Evolutionary conservation across 1,140 invertebrate species (phyloP), one percentile per base, ranked within the genome.

Genomic region (Capitella teleta): DNA sequence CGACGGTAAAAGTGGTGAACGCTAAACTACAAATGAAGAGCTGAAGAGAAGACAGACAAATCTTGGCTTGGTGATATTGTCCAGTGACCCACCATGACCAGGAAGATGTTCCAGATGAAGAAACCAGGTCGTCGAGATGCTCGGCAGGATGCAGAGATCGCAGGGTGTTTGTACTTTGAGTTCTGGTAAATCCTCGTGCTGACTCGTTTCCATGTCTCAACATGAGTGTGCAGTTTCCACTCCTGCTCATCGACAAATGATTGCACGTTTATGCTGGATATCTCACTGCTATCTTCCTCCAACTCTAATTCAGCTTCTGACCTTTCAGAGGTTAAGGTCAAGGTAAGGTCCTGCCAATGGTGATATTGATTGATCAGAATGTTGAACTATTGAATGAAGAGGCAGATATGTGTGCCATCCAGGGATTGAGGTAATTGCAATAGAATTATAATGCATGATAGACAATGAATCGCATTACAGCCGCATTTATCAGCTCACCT

Each of bases 161-260:
- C 62, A 49, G 68, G 52, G 38, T 53, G 52, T 18, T 53, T 53
- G 38, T 47, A 43, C 26, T 48, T 48, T 16, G 52, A 53, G 25
- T 53, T 48, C 28, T 49, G 63, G 60, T 25, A 70, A 57, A 47
- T 67, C 63, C 49, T 61, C 58, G 47, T 61, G 57, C n/a, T 58
- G 57, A 58, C 36, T 2, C 46, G 25, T 30, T 53, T 53, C 52
- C 46, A 48, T 23, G 67, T 66, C 53, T 71, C 66, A 3, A 66
- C 67, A 50, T 71, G 68, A 25, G 61, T 61, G 57, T 71, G 69
- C n/a, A 71, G 57, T 47, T 62, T 58, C 68, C 68, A 71, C 49
- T 71, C 68, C 53, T 71, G 68, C 61, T 71, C 68, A 52, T 71
- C 70, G 5, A 72, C 68, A 53, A 72, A 72, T 5, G 67, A 68